Evolutionary conservation across 2,797 vertebrate species (phyloP).

Genomic region (Hypotaenidia okinawae): DNA sequence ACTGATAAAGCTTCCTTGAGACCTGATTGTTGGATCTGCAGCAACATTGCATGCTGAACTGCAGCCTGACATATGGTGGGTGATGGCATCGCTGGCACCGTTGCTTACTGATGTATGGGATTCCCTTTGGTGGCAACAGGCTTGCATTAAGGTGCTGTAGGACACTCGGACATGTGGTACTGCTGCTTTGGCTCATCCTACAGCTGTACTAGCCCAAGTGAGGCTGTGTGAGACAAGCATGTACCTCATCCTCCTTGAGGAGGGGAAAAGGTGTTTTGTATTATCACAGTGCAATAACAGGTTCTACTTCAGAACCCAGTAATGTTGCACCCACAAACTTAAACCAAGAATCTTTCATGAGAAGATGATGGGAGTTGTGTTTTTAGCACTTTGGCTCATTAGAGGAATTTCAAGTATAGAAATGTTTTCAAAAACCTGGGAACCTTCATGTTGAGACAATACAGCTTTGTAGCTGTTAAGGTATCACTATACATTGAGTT

Average conservation of each 20-base stretch:
- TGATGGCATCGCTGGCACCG: neutral
- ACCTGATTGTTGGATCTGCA: accelerated
- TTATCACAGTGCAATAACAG: neutral
- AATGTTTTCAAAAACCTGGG: neutral
- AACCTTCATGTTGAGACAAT: neutral
- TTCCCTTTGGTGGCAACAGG: neutral
- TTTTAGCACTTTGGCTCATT: neutral
- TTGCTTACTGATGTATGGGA: neutral
- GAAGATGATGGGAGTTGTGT: neutral
- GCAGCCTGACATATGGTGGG: neutral
- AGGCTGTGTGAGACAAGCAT: neutral
- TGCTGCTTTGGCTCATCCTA: neutral
- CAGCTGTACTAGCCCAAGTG: neutral
- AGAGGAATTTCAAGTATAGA: neutral
- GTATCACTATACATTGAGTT: neutral
- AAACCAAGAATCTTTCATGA: neutral
- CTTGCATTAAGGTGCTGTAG: neutral
- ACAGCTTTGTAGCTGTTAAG: neutral
- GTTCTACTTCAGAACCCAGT: neutral
- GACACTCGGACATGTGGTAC: accelerated
- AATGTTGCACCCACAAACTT: neutral
- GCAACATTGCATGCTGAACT: accelerated
- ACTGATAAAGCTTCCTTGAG: neutral
- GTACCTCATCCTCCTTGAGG: neutral
- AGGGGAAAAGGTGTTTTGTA: neutral